phyloP scores from a whole-genome alignment of 1,140 invertebrate genomes.

The Drosophila persimilis region DNA sequence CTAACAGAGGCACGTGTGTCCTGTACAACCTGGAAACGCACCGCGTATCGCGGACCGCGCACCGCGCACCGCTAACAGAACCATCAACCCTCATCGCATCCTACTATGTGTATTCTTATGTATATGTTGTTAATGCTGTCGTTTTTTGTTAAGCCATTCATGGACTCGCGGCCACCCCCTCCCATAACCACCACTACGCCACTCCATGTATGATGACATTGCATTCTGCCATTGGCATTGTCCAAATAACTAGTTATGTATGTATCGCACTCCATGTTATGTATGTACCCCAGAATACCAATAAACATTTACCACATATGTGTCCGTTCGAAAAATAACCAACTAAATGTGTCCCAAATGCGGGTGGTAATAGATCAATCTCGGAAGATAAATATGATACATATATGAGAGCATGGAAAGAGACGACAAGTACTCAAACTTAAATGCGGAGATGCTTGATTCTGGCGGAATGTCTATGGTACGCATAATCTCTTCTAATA shows the following conservation, averaged over 20 bases:
- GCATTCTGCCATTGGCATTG: constrained; percentile 25
- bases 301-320: constrained; percentile 50
- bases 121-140: constrained; percentile 43
- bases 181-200: neutral
- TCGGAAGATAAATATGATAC: too few species aligned
- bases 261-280: constrained; percentile 53
- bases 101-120: constrained; percentile 16
- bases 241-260: constrained; percentile 62
- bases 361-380: neutral
- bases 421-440: too few species aligned
- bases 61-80: constrained; percentile 7
- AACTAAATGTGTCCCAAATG: neutral
- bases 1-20: constrained; percentile 54
- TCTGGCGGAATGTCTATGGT: neutral
- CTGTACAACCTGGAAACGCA: constrained; percentile 53
- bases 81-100: constrained; percentile 33
- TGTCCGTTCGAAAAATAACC: constrained; percentile 46
- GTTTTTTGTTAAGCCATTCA: constrained; percentile 39
- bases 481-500: neutral
- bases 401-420: too few species aligned
- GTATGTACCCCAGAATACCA: constrained; percentile 48
- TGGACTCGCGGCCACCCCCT: constrained; percentile 9
- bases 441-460: too few species aligned
- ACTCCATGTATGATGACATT: constrained; percentile 40
- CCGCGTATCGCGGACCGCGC: neutral